Base-by-base conservation (phyloP, 2,888 invertebrate genomes). In the Tipula vernalis region DNA sequence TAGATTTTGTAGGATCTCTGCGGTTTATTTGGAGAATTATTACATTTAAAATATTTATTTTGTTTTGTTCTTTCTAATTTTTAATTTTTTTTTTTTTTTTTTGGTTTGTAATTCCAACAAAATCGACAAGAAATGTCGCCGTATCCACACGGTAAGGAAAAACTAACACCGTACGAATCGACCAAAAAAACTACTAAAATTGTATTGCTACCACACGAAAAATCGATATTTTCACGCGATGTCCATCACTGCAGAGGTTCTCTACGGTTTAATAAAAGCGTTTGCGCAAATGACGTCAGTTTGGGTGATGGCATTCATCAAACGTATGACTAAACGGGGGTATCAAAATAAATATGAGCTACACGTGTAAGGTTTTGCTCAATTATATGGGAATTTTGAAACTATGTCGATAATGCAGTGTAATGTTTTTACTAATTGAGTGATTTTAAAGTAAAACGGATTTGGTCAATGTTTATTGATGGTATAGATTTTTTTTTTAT, bases 221-320 rank as follows among this genome's bases (percentile, higher is more conserved):
- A 88, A 88, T 88, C 88, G 87, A 88, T 88, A 88, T 86, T 84
- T 87, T 87, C 87, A 87, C 87, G 86, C 88, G 88, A 88, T 87
- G 88, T 88, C 86, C 84, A 84, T 84, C 84, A 84, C 85, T 87
- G 87, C 88, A 88, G 88, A 87, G 87, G 87, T 88, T 87, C 87
- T 44, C 84, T 87, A 86, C 87, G 87, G 87, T 86, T 87, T 85
- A 83, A 85, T 85, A 57, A 87, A 85, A 87, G 87, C 87, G 88
- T 85, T 83, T 88, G 88, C 87, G 87, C 86, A 86, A 87, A 88
- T 88, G 88, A 88, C 88, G 88, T 88, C 88, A 87, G 87, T 86
- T 71, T 71, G 71, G 8, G 8, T n/a, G 41, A 5, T 13, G 39
- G 84, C 15, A 84, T 39, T 39, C 84, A 84, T 71, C 71, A 10